Conservation (phyloP, 2,888 invertebrate species). For the Epinotia ramella region DNA sequence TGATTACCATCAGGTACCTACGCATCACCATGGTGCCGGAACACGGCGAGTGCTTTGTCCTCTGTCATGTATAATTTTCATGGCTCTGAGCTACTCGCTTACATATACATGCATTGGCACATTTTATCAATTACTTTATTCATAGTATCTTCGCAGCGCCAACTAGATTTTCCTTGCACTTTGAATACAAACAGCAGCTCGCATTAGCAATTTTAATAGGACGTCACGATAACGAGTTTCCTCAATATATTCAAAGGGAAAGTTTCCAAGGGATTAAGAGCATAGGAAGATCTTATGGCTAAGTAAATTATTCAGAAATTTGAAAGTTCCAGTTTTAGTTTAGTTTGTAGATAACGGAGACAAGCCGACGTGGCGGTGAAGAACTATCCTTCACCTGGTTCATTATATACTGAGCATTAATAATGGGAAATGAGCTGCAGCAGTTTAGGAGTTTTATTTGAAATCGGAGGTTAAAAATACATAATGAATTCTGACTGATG, state of each 20-base stretch:
- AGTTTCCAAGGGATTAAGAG: conserved; percentile 30
- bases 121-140: background rate
- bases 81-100: background rate
- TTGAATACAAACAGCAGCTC: conserved; percentile 15
- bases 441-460: too few relatives aligned
- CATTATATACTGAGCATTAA: too few relatives aligned
- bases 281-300: conserved; percentile 6
- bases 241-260: conserved; percentile 42
- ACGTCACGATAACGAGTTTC: conserved; percentile 33
- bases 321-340: conserved; percentile 5
- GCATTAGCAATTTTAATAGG: conserved; percentile 34
- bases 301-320: conserved; percentile 11
- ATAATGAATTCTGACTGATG: too few relatives aligned
- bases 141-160: background rate
- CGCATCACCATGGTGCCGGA: too few relatives aligned
- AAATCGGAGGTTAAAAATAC: too few relatives aligned
- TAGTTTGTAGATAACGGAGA: background rate
- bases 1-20: too few relatives aligned
- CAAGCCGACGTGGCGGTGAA: background rate
- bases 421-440: too few relatives aligned
- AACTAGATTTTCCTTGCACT: background rate
- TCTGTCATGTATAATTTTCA: too few relatives aligned
- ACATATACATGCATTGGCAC: background rate
- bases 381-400: too few relatives aligned
- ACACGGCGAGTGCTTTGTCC: too few relatives aligned